Evolutionary conservation across 2,888 invertebrate genomes (phyloP).

Genomic region (Anthrax anthrax): DNA sequence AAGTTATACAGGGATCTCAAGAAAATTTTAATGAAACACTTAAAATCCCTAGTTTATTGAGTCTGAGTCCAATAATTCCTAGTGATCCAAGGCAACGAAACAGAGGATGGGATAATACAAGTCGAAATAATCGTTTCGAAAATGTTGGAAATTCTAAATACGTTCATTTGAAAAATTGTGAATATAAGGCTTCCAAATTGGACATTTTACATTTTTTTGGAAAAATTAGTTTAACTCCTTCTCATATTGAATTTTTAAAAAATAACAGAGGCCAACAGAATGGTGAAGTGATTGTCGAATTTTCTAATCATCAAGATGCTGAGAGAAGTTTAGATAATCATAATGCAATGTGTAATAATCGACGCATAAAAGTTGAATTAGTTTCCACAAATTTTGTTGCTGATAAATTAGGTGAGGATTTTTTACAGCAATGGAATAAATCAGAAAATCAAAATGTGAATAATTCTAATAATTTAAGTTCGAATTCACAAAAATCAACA

Average conservation of each 20-base stretch:
- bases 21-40: neutral
- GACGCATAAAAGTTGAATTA: conserved; percentile 15
- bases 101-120: conserved; percentile 5
- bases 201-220: conserved; percentile 70
- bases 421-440: neutral
- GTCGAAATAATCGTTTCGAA: neutral
- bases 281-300: conserved; percentile 82
- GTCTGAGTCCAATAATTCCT: conserved; percentile 11
- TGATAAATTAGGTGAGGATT: conserved; percentile 4
- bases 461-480: neutral
- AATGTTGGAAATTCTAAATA: conserved; percentile 42
- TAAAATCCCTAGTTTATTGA: conserved; percentile 19
- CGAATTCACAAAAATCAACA: neutral
- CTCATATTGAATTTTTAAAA: conserved; percentile 62
- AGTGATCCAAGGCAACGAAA: conserved; percentile 17
- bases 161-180: conserved; percentile 58
- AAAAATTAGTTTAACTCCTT: conserved; percentile 60
- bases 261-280: conserved; percentile 55
- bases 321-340: conserved; percentile 29
- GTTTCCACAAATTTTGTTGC: conserved; percentile 8
- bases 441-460: neutral
- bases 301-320: conserved; percentile 55
- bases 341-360: conserved; percentile 21
- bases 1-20: neutral
- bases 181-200: conserved; percentile 57